Evolutionary conservation across 2,113 vertebrate species (phyloP).

Genomic region (Euleptes europaea): DNA sequence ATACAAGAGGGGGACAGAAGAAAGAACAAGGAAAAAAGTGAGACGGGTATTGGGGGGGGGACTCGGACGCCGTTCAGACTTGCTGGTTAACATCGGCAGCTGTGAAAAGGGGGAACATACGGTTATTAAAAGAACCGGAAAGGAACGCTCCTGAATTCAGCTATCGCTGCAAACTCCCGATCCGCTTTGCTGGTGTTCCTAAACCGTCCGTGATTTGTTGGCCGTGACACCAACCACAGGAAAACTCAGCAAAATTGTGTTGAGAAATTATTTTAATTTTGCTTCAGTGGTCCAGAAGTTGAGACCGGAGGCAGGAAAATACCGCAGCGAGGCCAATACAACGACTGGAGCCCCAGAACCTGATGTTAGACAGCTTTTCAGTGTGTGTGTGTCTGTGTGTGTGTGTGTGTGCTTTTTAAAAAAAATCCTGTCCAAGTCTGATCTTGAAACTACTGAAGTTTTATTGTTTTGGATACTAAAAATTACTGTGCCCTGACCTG

Average conservation of each 20-base stretch:
- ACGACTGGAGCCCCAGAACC: neutral
- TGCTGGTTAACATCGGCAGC: slow-evolving; percentile 14
- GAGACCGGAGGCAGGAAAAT: neutral
- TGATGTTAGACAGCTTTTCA: neutral
- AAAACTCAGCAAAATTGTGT: neutral
- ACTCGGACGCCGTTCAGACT: slow-evolving; percentile 4
- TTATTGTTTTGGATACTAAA: neutral
- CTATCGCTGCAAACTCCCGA: neutral
- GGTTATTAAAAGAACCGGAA: neutral
- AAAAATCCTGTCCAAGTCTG: neutral
- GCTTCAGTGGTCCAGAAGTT: neutral
- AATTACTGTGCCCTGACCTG: no score
- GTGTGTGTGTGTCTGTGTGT: no score
- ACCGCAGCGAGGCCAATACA: rapidly evolving
- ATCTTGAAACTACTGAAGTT: neutral
- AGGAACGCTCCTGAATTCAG: neutral
- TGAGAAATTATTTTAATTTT: slow-evolving; percentile 5
- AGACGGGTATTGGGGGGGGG: neutral
- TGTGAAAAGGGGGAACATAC: slow-evolving; percentile 14
- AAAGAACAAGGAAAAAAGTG: neutral
- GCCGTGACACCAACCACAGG: neutral
- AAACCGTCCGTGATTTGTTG: neutral
- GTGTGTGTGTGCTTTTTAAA: neutral
- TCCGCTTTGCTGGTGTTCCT: neutral
- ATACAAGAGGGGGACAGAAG: slow-evolving; percentile 10